phyloP scores from a whole-genome alignment of 2,797 vertebrate species.

The Scolopax bukidnonensis region DNA sequence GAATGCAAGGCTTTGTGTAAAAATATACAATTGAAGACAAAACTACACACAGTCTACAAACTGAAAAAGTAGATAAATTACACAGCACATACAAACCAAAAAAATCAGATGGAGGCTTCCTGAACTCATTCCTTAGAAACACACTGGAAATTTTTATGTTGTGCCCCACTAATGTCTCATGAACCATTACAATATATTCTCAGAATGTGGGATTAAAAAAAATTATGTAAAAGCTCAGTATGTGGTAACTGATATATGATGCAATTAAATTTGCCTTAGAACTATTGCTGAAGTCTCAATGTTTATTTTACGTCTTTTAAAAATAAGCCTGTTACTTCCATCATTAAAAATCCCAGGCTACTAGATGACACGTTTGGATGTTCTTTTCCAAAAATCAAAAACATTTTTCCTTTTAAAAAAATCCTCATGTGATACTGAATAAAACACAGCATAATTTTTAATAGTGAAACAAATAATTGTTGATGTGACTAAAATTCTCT shows the following conservation, averaged over 20 bases:
- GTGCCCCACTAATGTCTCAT: background rate
- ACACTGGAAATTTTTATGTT: background rate
- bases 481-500: background rate
- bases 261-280: background rate
- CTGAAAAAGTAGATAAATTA: background rate
- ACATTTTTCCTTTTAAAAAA: background rate
- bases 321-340: background rate
- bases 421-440: background rate
- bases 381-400: background rate
- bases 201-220: background rate
- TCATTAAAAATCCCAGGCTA: background rate
- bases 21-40: background rate
- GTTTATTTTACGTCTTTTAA: background rate
- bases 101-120: background rate
- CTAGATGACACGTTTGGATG: accelerated
- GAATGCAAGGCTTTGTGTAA: background rate
- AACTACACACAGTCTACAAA: background rate
- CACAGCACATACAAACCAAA: background rate
- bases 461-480: background rate
- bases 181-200: background rate
- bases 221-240: background rate
- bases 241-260: background rate
- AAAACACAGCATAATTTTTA: background rate
- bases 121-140: background rate
- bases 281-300: background rate